Conservation (phyloP, 2,888 invertebrate species). For the Pollenia angustigena region DNA sequence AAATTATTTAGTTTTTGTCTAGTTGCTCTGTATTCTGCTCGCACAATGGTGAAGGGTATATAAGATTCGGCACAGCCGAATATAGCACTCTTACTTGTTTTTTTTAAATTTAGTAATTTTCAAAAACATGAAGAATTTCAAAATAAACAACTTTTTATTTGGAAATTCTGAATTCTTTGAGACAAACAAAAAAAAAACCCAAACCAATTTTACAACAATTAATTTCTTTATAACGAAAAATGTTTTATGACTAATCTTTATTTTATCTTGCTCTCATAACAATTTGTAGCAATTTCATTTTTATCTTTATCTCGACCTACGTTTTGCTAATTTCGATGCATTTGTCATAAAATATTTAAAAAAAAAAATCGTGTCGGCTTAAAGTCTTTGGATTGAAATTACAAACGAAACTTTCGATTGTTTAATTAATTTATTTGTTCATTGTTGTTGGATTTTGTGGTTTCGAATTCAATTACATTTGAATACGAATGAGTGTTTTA, state of each 20-base stretch:
- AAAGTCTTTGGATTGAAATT: constrained; percentile 27
- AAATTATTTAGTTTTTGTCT: no score
- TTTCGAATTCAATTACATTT: constrained; percentile 21
- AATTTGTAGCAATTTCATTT: constrained; percentile 18
- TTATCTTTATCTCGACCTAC: not conserved
- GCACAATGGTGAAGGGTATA: no score
- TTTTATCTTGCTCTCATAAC: not conserved
- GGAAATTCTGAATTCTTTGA: not conserved
- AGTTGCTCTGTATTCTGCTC: no score
- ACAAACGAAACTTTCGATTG: constrained; percentile 44
- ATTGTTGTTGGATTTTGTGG: constrained; percentile 33
- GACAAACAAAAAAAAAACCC: not conserved
- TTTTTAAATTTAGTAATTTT: not conserved
- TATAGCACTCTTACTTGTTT: no score
- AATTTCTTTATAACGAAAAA: not conserved
- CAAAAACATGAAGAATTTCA: constrained; percentile 5
- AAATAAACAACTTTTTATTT: not conserved
- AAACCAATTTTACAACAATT: not conserved
- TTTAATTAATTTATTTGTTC: constrained; percentile 1
- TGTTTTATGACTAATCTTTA: not conserved
- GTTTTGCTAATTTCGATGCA: constrained; percentile 10
- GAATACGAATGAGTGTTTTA: not conserved
- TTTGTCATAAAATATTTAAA: constrained; percentile 12
- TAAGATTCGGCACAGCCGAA: no score
- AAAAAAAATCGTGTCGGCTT: constrained; percentile 26